Percentiles rank a stretch among this genome's conserved stretches.
phyloP scores from a whole-genome alignment of 92 coral and sea anemone genomes.

The Porites cylindrica region DNA sequence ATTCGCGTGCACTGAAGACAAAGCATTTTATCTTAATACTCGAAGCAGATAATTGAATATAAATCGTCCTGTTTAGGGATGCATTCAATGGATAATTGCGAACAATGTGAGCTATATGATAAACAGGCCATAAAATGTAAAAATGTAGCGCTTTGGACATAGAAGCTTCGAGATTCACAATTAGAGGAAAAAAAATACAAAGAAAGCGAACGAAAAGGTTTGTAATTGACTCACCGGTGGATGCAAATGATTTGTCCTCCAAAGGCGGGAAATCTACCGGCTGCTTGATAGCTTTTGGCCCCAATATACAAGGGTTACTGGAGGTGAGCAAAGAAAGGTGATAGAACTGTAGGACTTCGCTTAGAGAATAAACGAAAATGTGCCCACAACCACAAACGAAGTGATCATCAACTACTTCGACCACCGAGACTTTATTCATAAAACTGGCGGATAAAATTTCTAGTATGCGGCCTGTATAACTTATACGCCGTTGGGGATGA shows the following conservation, averaged over 20 bases:
- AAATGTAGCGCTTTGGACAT: slow-evolving; percentile 17
- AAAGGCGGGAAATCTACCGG: slow-evolving; percentile 33
- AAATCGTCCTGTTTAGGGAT: slow-evolving; percentile 29
- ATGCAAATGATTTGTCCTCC: neutral
- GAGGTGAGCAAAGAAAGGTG: neutral
- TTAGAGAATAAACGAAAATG: neutral
- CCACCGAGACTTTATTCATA: neutral
- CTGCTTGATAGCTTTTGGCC: neutral
- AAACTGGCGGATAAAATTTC: neutral
- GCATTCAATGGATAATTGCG: slow-evolving; percentile 17
- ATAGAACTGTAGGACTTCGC: neutral
- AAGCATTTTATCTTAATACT: slow-evolving; percentile 10
- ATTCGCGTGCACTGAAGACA: slow-evolving; percentile 16
- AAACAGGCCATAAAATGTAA: slow-evolving; percentile 11
- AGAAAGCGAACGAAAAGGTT: slow-evolving; percentile 11
- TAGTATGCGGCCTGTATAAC: neutral
- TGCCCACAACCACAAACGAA: neutral
- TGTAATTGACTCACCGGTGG: slow-evolving; percentile 26
- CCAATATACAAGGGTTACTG: neutral
- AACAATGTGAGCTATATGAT: slow-evolving; percentile 3
- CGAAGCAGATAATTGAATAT: slow-evolving; percentile 41
- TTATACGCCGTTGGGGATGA: neutral
- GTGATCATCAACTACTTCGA: neutral
- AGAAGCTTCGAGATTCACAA: slow-evolving; percentile 21
- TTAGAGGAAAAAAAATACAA: slow-evolving; percentile 37